Evolutionary conservation across 2,113 vertebrate species (phyloP), one percentile per base, ranked within the genome.

Genomic region (Furnarius figulus): DNA sequence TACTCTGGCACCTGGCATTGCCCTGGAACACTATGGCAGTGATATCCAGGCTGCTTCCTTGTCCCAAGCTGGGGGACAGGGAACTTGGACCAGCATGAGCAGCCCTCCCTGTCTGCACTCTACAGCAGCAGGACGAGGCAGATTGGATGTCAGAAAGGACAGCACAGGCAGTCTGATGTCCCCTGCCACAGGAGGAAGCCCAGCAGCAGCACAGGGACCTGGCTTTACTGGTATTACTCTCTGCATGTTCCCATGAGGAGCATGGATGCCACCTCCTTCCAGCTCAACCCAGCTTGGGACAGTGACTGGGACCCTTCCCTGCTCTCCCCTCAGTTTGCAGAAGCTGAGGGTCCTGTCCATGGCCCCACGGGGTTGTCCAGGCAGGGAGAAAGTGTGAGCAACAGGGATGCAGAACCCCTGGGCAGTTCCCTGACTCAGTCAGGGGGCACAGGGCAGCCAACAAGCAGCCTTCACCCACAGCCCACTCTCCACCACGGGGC

Each of bases 321-420:
- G 0, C 24, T 28, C 24, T 11, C 44, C 18, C 25, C 0, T 0
- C 66, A 79, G 27, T 35, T 25, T 52, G 53, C 40, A 58, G 40
- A 76, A n/a, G 22, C 55, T 4, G 0, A 42, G 30, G n/a, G 22
- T 1, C 6, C 19, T 40, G 8, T 8, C 46, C 0, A 0, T 8
- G 37, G 33, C 44, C 62, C 50, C 0, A 3, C 11, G 37, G 71
- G 28, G 62, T 2, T 83, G n/a, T 22, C 58, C 1, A 0, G 12
- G 33, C 44, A 42, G 7, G 25, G 13, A 67, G 35, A 8, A 39
- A 72, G 71, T 0, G 2, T 2, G 5, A 63, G 42, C 67, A 83
- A 49, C 24, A 11, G 67, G 35, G 59, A 68, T 9, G 6, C 16
- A 61, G 39, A 91, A 25, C 35, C n/a, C 21, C 25, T 1, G 2